Evolutionary conservation across 2,113 vertebrate species (phyloP).

Genomic region (Donacobius atricapilla): DNA sequence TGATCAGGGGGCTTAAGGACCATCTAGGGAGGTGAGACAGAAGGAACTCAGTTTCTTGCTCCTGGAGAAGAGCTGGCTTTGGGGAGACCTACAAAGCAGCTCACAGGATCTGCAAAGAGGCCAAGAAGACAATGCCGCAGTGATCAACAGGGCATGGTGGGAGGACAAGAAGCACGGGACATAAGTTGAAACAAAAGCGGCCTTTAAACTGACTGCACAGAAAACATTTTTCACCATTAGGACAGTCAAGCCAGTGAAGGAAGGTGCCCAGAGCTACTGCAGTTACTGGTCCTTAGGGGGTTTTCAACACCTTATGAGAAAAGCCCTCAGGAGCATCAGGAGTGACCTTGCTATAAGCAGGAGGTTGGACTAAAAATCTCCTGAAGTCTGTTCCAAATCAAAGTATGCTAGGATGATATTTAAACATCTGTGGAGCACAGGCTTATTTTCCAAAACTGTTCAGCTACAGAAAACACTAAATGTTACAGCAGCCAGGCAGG

Average conservation of each 20-base stretch:
- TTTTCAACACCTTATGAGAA: neutral
- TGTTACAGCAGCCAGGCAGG: neutral
- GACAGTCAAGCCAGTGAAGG: neutral
- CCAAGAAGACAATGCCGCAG: neutral
- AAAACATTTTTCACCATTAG: neutral
- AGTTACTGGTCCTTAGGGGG: neutral
- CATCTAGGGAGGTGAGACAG: rapidly evolving
- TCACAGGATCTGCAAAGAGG: neutral
- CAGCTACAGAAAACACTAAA: neutral
- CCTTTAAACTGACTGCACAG: neutral
- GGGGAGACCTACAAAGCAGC: neutral
- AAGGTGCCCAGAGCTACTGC: neutral
- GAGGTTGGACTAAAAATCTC: neutral
- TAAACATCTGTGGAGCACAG: neutral
- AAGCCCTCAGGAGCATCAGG: neutral
- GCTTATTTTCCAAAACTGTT: neutral
- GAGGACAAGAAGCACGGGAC: neutral
- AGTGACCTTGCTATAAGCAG: neutral
- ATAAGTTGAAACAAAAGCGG: neutral
- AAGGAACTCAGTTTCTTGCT: neutral
- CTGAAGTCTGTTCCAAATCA: neutral
- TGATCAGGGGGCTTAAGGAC: neutral
- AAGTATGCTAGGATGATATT: neutral
- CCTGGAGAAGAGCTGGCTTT: neutral
- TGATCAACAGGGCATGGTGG: neutral